Evolutionary conservation across 2,888 invertebrate species (phyloP).

Genomic region (Tyria jacobaeae): DNA sequence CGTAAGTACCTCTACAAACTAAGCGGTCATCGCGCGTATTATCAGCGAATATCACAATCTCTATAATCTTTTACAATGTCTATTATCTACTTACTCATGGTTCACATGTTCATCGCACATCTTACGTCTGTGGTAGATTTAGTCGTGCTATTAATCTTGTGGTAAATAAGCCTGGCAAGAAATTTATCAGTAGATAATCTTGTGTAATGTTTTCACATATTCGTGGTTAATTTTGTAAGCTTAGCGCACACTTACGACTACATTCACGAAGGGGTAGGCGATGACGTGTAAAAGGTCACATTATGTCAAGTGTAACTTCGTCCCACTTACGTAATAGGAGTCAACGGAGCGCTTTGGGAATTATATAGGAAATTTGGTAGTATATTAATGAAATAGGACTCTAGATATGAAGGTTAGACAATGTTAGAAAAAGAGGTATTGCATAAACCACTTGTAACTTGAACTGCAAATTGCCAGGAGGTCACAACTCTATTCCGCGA

Average conservation of each 20-base stretch:
- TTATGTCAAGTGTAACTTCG: neutral
- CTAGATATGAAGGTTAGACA: too few species aligned
- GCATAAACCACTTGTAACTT: too few species aligned
- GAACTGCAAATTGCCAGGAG: too few species aligned
- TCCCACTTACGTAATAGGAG: neutral
- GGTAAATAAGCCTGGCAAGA: neutral
- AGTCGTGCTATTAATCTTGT: neutral
- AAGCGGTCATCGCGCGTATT: neutral
- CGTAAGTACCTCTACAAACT: too few species aligned
- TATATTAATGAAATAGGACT: too few species aligned
- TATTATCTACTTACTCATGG: conserved; percentile 5
- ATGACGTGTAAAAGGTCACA: neutral
- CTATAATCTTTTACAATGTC: conserved; percentile 3
- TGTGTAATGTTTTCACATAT: neutral
- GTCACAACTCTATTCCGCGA: too few species aligned
- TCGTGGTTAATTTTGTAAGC: too few species aligned
- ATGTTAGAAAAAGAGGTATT: too few species aligned
- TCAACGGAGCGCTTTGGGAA: too few species aligned
- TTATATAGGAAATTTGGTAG: too few species aligned
- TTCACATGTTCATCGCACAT: conserved; percentile 2
- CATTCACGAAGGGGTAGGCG: neutral
- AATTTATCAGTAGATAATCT: neutral
- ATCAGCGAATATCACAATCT: conserved; percentile 8
- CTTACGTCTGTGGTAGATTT: conserved; percentile 3
- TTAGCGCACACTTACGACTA: too few species aligned